Conservation (phyloP, 2,113 vertebrate species). For the Riparia riparia region DNA sequence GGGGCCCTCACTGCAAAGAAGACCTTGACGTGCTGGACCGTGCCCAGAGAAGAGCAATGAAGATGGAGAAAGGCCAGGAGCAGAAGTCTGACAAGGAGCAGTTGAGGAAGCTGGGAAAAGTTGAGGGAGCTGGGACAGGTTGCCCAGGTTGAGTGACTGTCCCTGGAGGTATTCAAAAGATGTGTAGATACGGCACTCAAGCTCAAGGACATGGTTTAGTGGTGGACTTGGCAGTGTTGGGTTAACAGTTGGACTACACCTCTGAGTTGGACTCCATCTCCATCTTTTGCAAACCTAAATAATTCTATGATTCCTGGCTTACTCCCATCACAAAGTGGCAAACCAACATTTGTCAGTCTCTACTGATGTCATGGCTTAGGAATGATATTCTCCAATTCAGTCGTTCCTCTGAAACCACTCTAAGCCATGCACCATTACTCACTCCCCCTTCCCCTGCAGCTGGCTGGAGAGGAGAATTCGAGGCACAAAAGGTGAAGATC, state of each 20-base stretch:
- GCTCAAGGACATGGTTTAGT: not conserved
- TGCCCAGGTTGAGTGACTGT: not conserved
- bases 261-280: too few species aligned
- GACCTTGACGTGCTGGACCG: rapidly evolving
- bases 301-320: not conserved
- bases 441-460: not conserved
- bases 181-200: rapidly evolving
- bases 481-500: not conserved
- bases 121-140: not conserved
- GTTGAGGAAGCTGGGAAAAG: not conserved
- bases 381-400: not conserved
- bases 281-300: not conserved
- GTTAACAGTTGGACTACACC: rapidly evolving
- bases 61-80: not conserved
- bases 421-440: not conserved
- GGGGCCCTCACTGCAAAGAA: rapidly evolving
- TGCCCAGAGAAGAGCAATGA: not conserved
- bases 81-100: rapidly evolving
- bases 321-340: not conserved
- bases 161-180: not conserved
- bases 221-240: not conserved
- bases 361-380: not conserved
- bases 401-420: not conserved
- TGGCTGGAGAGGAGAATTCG: not conserved
- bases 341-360: not conserved